A percentile compares a stretch with the other conserved stretches of the same genome.
Conservation (phyloP, 35 echinoderm and acorn worm species). For the Chiridota heheva region DNA sequence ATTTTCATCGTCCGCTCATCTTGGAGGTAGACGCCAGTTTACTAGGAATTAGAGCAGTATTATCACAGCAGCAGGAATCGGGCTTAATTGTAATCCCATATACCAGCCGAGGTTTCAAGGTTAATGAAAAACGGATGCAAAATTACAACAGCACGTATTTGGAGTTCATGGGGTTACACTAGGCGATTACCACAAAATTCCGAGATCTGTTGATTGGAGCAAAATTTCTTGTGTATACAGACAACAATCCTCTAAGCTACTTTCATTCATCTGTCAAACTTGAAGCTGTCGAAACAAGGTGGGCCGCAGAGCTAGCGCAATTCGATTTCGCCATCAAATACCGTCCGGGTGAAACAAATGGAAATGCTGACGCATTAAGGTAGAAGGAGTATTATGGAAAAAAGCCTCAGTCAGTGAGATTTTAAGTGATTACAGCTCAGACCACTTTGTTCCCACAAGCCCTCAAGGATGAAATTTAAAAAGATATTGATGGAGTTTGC, state of each 20-base stretch:
- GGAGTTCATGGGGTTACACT: constrained; percentile 61
- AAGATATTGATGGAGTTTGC: too few relatives aligned
- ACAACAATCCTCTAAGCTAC: constrained; percentile 76
- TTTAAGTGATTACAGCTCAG: neutral
- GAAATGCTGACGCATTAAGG: constrained; percentile 50
- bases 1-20: constrained; percentile 45
- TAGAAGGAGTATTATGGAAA: constrained; percentile 33
- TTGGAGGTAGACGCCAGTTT: constrained; percentile 55
- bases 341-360: constrained; percentile 43
- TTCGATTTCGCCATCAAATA: constrained; percentile 64
- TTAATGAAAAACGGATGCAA: constrained; percentile 48
- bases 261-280: constrained; percentile 59
- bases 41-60: constrained; percentile 58
- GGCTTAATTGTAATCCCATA: constrained; percentile 46
- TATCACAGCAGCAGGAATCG: constrained; percentile 61
- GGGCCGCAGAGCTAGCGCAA: constrained; percentile 59
- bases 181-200: constrained; percentile 73
- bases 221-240: constrained; percentile 57
- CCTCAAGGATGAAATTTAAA: too few relatives aligned
- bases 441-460: neutral
- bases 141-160: constrained; percentile 79
- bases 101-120: constrained; percentile 50
- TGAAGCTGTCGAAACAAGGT: constrained; percentile 56
- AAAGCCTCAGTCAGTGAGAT: constrained; percentile 9
- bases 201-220: constrained; percentile 53